Base-by-base conservation (phyloP, 2,797 vertebrate genomes). In the Telmatherina bonti region DNA sequence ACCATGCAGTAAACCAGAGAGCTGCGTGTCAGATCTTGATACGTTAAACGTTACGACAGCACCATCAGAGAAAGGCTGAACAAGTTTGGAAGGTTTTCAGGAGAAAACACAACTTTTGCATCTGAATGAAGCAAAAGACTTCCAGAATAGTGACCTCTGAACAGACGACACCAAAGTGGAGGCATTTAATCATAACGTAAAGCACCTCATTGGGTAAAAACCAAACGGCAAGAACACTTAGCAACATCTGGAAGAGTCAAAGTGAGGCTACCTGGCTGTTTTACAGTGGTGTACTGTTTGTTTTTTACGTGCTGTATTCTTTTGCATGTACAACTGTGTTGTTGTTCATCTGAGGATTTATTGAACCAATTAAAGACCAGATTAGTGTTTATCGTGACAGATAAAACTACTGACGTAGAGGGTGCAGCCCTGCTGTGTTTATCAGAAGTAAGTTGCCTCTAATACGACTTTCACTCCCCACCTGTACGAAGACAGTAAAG, bases 401-500 rank as follows among this genome's bases (percentile, higher is more conserved):
- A 41, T 41, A 41, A 41, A 24, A 22, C n/a, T 10, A 35, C 2
- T 35, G 1, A 35, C 9, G 11, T 35, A 51, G 49, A 51, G 4
- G 11, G 11, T 51, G 24, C 15, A 26, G 38, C 38, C 38, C 38
- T 41, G 15, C 49, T 51, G 26, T 49, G 10, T 47, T 47, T 33
- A 20, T 54, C 22, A 41, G 31, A 33, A 11, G 30, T 11, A 22
- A 49, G 11, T 51, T 9, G 33, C 47, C 12, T 8, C 38, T 53
- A 15, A 20, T 0, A 0, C 12, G 27, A 54, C 26, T 31, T 49
- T 7, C 13, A 9, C 51, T 29, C 26, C 35, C 7, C 49, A 92
- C 90, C 87, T 92, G 91, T 0, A 92, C 90, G 4, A 97, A 97
- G 20, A 97, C 96, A 0, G 96, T 97, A 92, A 97, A 97, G 87